Conservation (phyloP, 2,113 vertebrate genomes). For the Spermophilus dauricus region DNA sequence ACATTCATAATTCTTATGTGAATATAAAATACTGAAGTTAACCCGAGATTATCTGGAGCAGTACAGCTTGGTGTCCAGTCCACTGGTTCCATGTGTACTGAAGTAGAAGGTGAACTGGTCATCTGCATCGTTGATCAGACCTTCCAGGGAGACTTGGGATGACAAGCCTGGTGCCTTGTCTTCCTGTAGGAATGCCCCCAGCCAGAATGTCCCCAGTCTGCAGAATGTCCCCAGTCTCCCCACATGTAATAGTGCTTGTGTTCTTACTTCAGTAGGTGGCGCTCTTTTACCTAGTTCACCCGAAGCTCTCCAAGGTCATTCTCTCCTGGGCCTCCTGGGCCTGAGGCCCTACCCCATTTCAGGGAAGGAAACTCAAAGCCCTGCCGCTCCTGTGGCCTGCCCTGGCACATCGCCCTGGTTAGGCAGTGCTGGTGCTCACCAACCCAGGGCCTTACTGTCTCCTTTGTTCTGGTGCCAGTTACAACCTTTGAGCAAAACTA, state of each 20-base stretch:
- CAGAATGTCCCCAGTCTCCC: too few relatives aligned
- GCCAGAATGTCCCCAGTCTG: background rate
- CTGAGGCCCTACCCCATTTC: background rate
- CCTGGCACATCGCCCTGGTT: conserved; percentile 41
- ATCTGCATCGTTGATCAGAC: background rate
- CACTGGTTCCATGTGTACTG: background rate
- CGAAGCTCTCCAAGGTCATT: conserved; percentile 47
- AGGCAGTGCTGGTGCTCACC: conserved; percentile 35
- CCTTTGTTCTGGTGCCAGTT: conserved; percentile 77
- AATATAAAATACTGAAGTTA: background rate
- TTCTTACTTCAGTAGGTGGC: conserved; percentile 76
- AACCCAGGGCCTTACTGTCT: conserved; percentile 48
- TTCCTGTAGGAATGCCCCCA: background rate
- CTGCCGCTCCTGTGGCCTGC: background rate
- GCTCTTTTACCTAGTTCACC: conserved; percentile 76
- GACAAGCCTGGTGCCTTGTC: background rate
- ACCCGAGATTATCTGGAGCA: background rate
- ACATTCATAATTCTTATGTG: background rate
- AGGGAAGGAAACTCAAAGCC: conserved; percentile 25
- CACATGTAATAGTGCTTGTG: background rate
- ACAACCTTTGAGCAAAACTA: conserved; percentile 58
- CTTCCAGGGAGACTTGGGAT: background rate
- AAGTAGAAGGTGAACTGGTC: background rate
- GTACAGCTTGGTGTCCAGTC: background rate
- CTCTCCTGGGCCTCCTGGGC: background rate